phyloP scores from a whole-genome alignment of 2,888 invertebrate species.

The Apotomis betuletana region DNA sequence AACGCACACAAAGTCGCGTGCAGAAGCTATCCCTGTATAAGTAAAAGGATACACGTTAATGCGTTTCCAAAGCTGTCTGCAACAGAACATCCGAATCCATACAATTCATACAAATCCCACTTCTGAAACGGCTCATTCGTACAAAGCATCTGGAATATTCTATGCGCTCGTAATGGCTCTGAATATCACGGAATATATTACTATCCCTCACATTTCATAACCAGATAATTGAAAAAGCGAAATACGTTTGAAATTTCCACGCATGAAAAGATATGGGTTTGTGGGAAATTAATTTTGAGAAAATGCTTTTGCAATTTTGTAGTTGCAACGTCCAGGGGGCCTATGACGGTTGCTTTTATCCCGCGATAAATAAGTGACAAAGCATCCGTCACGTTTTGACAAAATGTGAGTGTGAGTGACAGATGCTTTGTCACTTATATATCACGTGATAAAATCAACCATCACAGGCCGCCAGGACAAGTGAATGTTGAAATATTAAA shows the following conservation, averaged over 20 bases:
- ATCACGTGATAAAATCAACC: no score
- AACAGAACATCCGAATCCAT: constrained; percentile 10
- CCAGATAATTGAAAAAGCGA: constrained; percentile 18
- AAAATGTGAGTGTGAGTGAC: no score
- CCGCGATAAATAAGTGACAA: no score
- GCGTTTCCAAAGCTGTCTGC: constrained; percentile 2
- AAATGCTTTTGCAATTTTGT: no score
- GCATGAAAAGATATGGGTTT: constrained; percentile 1
- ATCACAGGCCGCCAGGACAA: no score
- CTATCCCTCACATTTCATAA: constrained; percentile 14
- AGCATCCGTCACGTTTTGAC: no score
- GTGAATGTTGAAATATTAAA: no score
- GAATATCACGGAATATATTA: constrained; percentile 14
- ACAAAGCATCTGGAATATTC: constrained; percentile 10
- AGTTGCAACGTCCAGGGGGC: no score
- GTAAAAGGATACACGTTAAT: not conserved
- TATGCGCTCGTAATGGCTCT: constrained; percentile 17
- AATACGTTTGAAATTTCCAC: not conserved
- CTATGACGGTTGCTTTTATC: no score
- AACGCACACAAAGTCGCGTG: no score
- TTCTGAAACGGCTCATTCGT: constrained; percentile 6
- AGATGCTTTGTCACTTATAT: no score
- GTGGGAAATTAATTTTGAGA: not conserved
- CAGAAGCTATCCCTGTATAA: no score
- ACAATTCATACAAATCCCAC: constrained; percentile 24